A percentile compares a stretch with the other conserved stretches of the same genome.
phyloP scores from a whole-genome alignment of 2,888 invertebrate species.

The Bombyx huttoni region DNA sequence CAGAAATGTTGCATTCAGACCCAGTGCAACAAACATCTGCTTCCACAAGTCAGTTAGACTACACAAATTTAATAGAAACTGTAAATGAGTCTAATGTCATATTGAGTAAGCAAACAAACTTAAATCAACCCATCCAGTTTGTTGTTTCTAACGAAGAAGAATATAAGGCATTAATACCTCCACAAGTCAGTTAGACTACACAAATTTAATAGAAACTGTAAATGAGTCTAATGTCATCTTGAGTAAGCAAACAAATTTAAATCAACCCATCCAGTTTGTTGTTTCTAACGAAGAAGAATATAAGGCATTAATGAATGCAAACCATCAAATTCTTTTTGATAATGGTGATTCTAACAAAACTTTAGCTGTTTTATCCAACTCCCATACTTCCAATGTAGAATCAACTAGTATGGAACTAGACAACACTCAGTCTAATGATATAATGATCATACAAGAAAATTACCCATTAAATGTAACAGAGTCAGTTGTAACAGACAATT shows the following conservation, averaged over 20 bases:
- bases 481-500: constrained; percentile 59
- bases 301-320: constrained; percentile 54
- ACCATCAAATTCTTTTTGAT: constrained; percentile 59
- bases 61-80: constrained; percentile 22
- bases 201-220: constrained; percentile 21
- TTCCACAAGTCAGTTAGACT: constrained; percentile 37
- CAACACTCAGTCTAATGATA: constrained; percentile 69
- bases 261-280: constrained; percentile 60
- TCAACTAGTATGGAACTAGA: constrained; percentile 49
- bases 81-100: constrained; percentile 31
- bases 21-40: constrained; percentile 20
- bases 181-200: constrained; percentile 36
- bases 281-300: constrained; percentile 66
- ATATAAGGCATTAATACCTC: constrained; percentile 53
- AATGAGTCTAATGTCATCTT: constrained; percentile 33
- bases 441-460: constrained; percentile 75
- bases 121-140: constrained; percentile 57
- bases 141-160: constrained; percentile 66
- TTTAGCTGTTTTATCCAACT: constrained; percentile 43
- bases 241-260: constrained; percentile 35
- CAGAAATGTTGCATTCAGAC: constrained; percentile 31
- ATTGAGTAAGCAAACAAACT: constrained; percentile 34
- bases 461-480: constrained; percentile 71
- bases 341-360: constrained; percentile 46
- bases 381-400: constrained; percentile 32